Evolutionary conservation across 2,113 vertebrate species (phyloP), one percentile per base, ranked within the genome.

Genomic region (Asarcornis scutulata): DNA sequence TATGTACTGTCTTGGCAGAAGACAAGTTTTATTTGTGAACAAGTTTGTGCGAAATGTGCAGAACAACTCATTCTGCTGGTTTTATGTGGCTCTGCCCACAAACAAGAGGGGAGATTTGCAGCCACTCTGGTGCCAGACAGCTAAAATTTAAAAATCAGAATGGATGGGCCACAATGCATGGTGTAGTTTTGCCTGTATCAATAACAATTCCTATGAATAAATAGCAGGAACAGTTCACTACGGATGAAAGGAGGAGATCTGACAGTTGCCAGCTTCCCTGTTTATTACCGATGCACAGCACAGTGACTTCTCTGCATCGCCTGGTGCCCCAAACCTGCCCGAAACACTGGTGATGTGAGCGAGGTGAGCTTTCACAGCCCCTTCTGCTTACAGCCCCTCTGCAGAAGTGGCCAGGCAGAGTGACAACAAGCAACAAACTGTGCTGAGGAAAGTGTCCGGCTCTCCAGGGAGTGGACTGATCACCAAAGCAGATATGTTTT

Each of bases 31-130:
- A 93, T 89, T 69, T 72, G 81, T 48, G 67, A 91, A 38, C 74
- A 88, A 55, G 26, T 77, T 93, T 44, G 80, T 56, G 88, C 62
- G 82, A 53, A 93, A 88, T 59, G 73, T 55, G 88, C 88, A 48
- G 82, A 69, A 87, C 63, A 42, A 63, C 56, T 89, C 69, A 82
- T 92, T 86, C 66, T 75, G 77, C 73, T 22, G 67, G 7, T 36
- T 95, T 89, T 59, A 80, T 89, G 79, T 31, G 85, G 68, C 34
- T 31, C 92, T 93, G 83, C 95, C 79, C 76, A 74, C 88, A 80
- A 62, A 86, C 94, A 93, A 50, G 10, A 29, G 75, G 63, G 83
- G 83, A 88, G 88, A 91, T 93, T 94, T 93, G 90, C 88, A 80
- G 88, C 53, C 32, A 0, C 80, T 79, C 12, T 53, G 86, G 74